These are phyloP conservation scores for Ceratitis capitata DNA, from an alignment of 1,140 invertebrate genomes.

Conservation along the genomic window DNA sequence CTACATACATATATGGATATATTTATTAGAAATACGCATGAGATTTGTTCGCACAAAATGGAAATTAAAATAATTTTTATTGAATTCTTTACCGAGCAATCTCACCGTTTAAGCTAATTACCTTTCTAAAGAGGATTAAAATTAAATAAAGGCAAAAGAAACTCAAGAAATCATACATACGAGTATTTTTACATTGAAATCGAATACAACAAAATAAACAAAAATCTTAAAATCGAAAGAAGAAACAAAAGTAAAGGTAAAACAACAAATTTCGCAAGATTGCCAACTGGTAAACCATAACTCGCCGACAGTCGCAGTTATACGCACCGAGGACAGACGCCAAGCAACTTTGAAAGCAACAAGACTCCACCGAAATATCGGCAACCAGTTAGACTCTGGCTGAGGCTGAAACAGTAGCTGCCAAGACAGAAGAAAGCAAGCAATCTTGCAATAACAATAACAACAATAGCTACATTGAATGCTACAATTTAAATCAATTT, in stretches of 20 bases:
- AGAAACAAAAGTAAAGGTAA: conserved; percentile 7
- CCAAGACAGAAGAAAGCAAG: conserved; percentile 24
- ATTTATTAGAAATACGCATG: not conserved
- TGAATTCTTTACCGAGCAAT: conserved; percentile 20
- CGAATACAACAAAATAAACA: not conserved
- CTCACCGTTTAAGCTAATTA: conserved; percentile 31
- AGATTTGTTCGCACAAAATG: conserved; percentile 14
- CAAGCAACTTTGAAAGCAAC: not conserved
- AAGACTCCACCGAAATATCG: not conserved
- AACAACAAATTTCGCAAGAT: conserved; percentile 9
- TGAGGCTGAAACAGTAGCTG: conserved; percentile 21
- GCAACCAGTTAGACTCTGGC: not conserved
- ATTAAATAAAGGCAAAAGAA: not conserved
- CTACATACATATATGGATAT: not conserved
- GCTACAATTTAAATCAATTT: conserved; percentile 41
- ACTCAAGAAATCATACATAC: not conserved
- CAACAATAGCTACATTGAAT: not conserved
- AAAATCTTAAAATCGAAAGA: not conserved
- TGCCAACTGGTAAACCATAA: conserved; percentile 37
- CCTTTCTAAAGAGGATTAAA: conserved; percentile 19
- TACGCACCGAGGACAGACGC: too few relatives aligned
- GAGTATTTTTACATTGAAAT: not conserved
- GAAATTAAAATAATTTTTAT: conserved; percentile 33
- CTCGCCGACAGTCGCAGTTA: conserved; percentile 10
- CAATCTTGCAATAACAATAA: not conserved